Conservation (phyloP, 2,888 invertebrate genomes). For the Acrobasis consociella region DNA sequence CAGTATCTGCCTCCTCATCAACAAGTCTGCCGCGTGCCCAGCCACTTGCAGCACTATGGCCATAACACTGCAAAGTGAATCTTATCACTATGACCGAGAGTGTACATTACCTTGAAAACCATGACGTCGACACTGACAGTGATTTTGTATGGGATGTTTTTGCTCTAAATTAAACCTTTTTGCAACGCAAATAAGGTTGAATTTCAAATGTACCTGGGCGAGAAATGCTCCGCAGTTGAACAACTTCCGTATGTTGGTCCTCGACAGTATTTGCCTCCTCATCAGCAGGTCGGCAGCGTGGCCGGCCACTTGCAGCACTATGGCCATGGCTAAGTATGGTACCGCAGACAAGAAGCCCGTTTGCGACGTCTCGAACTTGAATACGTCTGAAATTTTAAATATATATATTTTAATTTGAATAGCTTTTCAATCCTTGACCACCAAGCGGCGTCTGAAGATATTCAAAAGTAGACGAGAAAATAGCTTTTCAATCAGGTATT, state of each 20-base stretch:
- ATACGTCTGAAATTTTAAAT: conserved; percentile 83
- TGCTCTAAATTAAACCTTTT: no score
- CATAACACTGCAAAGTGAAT: no score
- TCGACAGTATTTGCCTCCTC: conserved; percentile 84
- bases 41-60: conserved; percentile 54
- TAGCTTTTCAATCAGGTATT: no score
- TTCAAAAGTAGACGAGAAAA: no score
- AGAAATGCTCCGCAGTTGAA: conserved; percentile 77
- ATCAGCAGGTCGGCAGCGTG: conserved; percentile 92
- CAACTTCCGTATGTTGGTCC: conserved; percentile 86
- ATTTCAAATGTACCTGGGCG: conserved; percentile 57
- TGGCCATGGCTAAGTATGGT: conserved; percentile 94
- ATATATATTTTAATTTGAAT: no score
- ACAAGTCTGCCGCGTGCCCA: conserved; percentile 92
- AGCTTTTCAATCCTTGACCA: no score
- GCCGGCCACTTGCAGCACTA: conserved; percentile 90
- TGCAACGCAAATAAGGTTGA: background rate
- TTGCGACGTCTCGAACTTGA: conserved; percentile 87
- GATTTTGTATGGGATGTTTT: no score
- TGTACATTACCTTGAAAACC: no score
- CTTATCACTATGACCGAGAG: no score
- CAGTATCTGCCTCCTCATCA: conserved; percentile 85
- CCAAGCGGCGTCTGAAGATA: no score
- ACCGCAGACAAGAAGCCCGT: conserved; percentile 93
- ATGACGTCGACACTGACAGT: no score